Evolutionary conservation across 2,888 invertebrate genomes (phyloP).

Genomic region (Mimumesa dahlbomi): DNA sequence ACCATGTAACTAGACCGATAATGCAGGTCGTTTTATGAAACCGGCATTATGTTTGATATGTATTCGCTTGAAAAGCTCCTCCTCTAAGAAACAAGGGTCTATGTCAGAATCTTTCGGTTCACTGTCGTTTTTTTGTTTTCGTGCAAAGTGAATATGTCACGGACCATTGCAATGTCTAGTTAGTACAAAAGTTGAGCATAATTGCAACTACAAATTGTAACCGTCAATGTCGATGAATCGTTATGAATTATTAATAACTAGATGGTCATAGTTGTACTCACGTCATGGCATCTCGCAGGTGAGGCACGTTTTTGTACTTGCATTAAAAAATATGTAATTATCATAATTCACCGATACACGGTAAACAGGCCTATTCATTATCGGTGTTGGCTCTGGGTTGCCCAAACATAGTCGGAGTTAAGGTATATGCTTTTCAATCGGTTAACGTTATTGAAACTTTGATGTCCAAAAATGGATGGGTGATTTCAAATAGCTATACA

Average conservation of each 20-base stretch:
- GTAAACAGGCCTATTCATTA: conserved; percentile 59
- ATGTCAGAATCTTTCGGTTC: conserved; percentile 41
- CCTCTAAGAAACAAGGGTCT: conserved; percentile 24
- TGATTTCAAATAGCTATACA: conserved; percentile 7
- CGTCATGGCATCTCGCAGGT: conserved; percentile 80
- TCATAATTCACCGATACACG: conserved; percentile 69
- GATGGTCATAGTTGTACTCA: conserved; percentile 69
- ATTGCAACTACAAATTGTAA: conserved; percentile 27
- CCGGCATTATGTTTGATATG: conserved; percentile 12
- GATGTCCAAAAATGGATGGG: conserved; percentile 37
- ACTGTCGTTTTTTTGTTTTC: conserved; percentile 51
- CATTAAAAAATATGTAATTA: conserved; percentile 65
- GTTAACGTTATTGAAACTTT: conserved; percentile 15
- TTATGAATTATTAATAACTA: conserved; percentile 72
- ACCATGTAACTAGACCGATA: background rate
- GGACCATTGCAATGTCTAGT: conserved; percentile 41
- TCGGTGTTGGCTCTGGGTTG: conserved; percentile 56
- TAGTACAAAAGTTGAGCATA: conserved; percentile 34
- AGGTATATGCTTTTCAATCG: conserved; percentile 52
- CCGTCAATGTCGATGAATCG: conserved; percentile 41
- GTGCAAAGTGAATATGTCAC: conserved; percentile 57
- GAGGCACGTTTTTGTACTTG: conserved; percentile 70
- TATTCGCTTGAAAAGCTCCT: conserved; percentile 2
- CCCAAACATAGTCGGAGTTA: conserved; percentile 53
- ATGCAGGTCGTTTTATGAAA: conserved; percentile 14